Percentiles rank a stretch among this genome's conserved stretches.
phyloP scores from a whole-genome alignment of 2,888 invertebrate genomes.

The Phortica okadai region DNA sequence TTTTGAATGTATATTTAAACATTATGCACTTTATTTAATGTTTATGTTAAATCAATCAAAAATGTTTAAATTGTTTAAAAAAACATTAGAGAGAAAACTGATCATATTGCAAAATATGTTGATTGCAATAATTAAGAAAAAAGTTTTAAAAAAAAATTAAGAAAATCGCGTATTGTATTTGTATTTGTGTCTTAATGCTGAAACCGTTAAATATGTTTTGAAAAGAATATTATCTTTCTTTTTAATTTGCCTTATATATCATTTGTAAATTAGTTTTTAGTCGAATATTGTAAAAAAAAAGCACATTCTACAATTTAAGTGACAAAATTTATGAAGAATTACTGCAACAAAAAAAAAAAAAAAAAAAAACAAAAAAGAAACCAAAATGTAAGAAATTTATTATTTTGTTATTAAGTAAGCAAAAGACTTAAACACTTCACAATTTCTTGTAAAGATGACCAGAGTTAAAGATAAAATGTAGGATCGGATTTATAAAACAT shows the following conservation, averaged over 20 bases:
- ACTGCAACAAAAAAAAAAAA: conserved; percentile 11
- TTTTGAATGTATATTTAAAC: no score
- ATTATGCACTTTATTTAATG: not conserved
- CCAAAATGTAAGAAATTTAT: conserved; percentile 39
- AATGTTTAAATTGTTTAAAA: conserved; percentile 12
- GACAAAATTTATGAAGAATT: conserved; percentile 26
- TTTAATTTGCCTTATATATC: conserved; percentile 40
- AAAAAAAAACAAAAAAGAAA: conserved; percentile 43
- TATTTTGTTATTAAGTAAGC: conserved; percentile 42
- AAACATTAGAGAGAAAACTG: not conserved
- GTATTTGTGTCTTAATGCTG: conserved; percentile 15
- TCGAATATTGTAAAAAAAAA: not conserved
- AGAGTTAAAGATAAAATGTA: conserved; percentile 23
- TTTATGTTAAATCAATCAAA: conserved; percentile 1
- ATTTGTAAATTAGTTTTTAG: conserved; percentile 43
- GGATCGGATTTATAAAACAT: conserved; percentile 35
- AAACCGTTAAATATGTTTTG: conserved; percentile 44
- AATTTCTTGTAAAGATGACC: conserved; percentile 50
- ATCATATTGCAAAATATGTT: conserved; percentile 10
- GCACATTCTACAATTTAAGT: conserved; percentile 22
- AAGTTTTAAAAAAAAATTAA: conserved; percentile 35
- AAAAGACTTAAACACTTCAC: conserved; percentile 70
- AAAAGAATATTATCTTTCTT: conserved; percentile 51
- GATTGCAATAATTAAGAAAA: conserved; percentile 26
- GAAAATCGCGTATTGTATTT: not conserved